Evolutionary conservation across 2,113 vertebrate species (phyloP).

Genomic region (Ctenomys sociabilis): DNA sequence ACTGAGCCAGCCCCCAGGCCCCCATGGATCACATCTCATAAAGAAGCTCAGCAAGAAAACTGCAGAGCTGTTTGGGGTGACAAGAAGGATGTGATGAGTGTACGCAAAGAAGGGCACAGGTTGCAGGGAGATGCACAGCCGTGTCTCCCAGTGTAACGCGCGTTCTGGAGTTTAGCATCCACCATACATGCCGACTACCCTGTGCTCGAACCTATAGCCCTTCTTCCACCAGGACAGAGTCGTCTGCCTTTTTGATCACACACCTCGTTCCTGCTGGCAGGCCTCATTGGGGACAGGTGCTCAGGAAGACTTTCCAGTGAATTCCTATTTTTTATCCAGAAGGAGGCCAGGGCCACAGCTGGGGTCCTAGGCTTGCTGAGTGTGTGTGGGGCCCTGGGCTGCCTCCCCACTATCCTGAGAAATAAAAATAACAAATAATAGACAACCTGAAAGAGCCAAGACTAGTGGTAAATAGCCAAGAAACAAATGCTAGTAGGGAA

Average conservation of each 20-base stretch:
- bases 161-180: background rate
- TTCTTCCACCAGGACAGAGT: background rate
- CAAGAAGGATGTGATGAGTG: background rate
- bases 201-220: background rate
- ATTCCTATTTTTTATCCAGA: constrained; percentile 20
- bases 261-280: background rate
- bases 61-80: background rate
- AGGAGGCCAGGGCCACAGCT: background rate
- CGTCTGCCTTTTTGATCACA: background rate
- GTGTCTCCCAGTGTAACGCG: background rate
- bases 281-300: background rate
- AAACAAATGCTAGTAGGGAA: constrained; percentile 14
- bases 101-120: background rate
- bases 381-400: background rate
- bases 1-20: too few relatives aligned
- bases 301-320: constrained; percentile 4
- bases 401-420: background rate
- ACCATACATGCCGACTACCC: background rate
- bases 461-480: background rate
- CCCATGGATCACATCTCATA: background rate
- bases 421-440: background rate
- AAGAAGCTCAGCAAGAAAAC: background rate
- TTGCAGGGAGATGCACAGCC: background rate
- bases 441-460: background rate
- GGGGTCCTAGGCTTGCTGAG: background rate